A percentile compares a stretch with the other conserved stretches of the same genome.
Conservation (phyloP, 1,140 invertebrate genomes). For the Drosophila varians region DNA sequence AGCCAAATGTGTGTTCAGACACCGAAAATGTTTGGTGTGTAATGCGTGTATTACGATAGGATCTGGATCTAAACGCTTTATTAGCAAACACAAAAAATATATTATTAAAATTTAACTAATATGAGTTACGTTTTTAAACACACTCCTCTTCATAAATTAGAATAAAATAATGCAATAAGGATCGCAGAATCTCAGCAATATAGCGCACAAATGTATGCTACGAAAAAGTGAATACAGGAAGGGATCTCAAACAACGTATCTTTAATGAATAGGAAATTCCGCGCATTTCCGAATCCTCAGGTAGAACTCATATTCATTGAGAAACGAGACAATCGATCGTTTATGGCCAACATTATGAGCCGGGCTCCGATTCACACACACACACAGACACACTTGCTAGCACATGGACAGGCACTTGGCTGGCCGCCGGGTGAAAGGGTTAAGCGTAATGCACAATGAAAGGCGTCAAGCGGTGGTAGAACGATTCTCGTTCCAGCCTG, state of each 20-base stretch:
- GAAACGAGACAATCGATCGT: slow-evolving; percentile 48
- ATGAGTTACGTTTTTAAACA: not conserved
- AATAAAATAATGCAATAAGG: not conserved
- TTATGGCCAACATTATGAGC: slow-evolving; percentile 65
- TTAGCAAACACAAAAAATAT: not conserved
- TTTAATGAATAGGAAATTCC: slow-evolving; percentile 40
- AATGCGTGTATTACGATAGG: slow-evolving; percentile 30
- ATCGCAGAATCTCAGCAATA: not conserved
- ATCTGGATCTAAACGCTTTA: not conserved
- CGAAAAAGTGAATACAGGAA: not conserved
- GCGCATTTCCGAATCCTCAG: slow-evolving; percentile 44
- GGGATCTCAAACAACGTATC: not conserved
- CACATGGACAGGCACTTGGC: slow-evolving; percentile 27
- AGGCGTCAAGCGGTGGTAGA: slow-evolving; percentile 56
- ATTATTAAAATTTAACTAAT: not conserved
- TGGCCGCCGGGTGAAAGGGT: slow-evolving; percentile 71
- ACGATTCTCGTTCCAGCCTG: slow-evolving; percentile 40
- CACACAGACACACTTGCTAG: not conserved
- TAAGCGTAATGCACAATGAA: slow-evolving; percentile 65
- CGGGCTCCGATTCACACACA: slow-evolving; percentile 12
- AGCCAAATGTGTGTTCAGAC: slow-evolving; percentile 32
- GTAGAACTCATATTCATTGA: slow-evolving; percentile 67
- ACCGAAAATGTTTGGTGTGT: slow-evolving; percentile 28
- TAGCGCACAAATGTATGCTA: not conserved
- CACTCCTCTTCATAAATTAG: too few relatives aligned